Percentiles rank a stretch among this genome's conserved stretches.
Conservation (phyloP, 2,888 invertebrate species). For the Aleiodes leptofemur region DNA sequence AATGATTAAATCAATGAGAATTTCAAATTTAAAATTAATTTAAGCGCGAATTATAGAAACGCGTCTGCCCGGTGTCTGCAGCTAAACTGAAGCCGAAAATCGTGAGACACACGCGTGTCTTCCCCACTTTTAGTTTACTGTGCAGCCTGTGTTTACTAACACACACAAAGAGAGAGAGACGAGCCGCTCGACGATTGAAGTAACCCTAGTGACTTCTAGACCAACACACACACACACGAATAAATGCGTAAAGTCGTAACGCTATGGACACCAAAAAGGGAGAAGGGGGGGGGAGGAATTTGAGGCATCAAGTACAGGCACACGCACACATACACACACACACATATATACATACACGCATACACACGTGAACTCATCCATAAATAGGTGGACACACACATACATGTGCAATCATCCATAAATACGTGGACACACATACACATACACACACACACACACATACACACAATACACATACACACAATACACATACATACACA, state of each 20-base stretch:
- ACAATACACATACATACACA: too few relatives aligned
- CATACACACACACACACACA: conserved; percentile 2
- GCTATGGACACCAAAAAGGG: too few relatives aligned
- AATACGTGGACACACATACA: conserved; percentile 21
- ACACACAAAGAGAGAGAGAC: conserved; percentile 34
- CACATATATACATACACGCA: conserved; percentile 14
- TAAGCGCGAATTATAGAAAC: too few relatives aligned
- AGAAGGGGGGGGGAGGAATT: too few relatives aligned
- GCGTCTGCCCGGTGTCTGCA: conserved; percentile 55
- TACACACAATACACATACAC: background rate
- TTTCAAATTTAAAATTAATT: too few relatives aligned
- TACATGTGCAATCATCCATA: conserved; percentile 17
- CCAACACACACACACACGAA: conserved; percentile 25
- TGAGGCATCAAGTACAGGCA: background rate
- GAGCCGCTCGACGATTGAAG: conserved; percentile 14
- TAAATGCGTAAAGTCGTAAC: conserved; percentile 4
- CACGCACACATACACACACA: background rate
- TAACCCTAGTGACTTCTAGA: conserved; percentile 43
- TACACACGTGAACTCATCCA: conserved; percentile 20
- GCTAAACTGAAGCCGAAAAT: conserved; percentile 72
- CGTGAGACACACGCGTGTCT: conserved; percentile 70
- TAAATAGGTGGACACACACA: conserved; percentile 25
- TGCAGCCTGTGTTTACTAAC: conserved; percentile 45
- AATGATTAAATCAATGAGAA: too few relatives aligned
- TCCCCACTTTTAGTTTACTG: conserved; percentile 59